Percentiles rank a stretch among this genome's conserved stretches.
phyloP scores from a whole-genome alignment of 2,113 vertebrate genomes.

The Entelurus aequoreus region DNA sequence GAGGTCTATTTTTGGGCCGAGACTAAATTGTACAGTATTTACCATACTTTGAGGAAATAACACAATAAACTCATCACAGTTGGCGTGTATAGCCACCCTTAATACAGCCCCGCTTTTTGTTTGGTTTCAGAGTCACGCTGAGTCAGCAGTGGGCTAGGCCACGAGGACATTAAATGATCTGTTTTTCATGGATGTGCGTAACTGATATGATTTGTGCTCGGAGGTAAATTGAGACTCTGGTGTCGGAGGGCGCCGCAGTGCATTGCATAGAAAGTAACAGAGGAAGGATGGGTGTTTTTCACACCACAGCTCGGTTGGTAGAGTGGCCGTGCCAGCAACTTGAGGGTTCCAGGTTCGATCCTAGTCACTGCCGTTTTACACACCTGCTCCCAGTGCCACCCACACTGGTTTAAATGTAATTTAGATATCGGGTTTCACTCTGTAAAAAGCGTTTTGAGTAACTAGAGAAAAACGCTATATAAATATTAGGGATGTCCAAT shows the following conservation, averaged over 20 bases:
- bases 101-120: constrained; percentile 40
- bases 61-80: not conserved
- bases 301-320: no score
- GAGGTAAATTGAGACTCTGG: constrained; percentile 49
- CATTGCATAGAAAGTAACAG: constrained; percentile 8
- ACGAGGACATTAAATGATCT: constrained; percentile 58
- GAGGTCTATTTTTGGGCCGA: constrained; percentile 2
- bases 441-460: no score
- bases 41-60: constrained; percentile 6
- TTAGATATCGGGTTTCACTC: no score
- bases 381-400: no score
- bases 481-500: no score
- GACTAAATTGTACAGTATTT: not conserved
- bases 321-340: no score
- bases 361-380: no score
- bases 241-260: constrained; percentile 15
- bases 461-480: no score
- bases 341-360: no score
- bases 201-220: constrained; percentile 62
- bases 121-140: constrained; percentile 45
- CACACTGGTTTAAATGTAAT: no score
- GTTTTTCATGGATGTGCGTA: constrained; percentile 67
- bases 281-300: not conserved
- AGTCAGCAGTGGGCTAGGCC: constrained; percentile 52
- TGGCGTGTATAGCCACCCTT: constrained; percentile 24